Conservation (phyloP, 2,797 vertebrate species). For the Rhabdophis nuchalis region DNA sequence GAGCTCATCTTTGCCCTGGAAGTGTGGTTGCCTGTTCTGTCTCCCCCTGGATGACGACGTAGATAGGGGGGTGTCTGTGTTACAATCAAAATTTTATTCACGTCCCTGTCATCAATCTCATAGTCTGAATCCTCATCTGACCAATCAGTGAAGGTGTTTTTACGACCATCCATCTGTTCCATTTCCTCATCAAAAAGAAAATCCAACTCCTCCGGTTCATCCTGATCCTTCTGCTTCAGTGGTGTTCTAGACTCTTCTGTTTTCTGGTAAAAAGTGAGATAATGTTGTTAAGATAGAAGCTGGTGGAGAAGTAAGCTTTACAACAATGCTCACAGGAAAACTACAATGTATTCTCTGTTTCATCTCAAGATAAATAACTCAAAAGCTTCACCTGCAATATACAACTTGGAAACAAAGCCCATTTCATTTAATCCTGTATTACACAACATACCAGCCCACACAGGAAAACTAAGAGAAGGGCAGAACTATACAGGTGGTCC, state of each 20-base stretch:
- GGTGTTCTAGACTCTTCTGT: slow-evolving; percentile 72
- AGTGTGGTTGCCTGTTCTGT: slow-evolving; percentile 92
- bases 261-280: slow-evolving; percentile 65
- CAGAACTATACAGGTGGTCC: background rate
- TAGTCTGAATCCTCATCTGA: slow-evolving; percentile 95
- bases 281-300: background rate
- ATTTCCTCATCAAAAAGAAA: slow-evolving; percentile 99
- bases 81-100: slow-evolving; percentile 98
- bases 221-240: slow-evolving; percentile 76
- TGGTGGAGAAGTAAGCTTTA: background rate
- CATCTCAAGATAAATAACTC: background rate
- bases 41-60: slow-evolving; percentile 92
- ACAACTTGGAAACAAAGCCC: background rate
- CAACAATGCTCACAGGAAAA: background rate
- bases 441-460: background rate
- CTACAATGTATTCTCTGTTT: background rate
- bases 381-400: background rate
- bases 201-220: slow-evolving; percentile 95
- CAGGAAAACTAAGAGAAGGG: background rate
- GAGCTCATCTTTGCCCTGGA: slow-evolving; percentile 91
- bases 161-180: slow-evolving; percentile 95
- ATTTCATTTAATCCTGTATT: background rate
- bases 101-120: slow-evolving; percentile 92
- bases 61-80: slow-evolving; percentile 96
- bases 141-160: slow-evolving; percentile 98